Base-by-base conservation (phyloP, 2,888 invertebrate genomes). In the Stenodera caucasica region DNA sequence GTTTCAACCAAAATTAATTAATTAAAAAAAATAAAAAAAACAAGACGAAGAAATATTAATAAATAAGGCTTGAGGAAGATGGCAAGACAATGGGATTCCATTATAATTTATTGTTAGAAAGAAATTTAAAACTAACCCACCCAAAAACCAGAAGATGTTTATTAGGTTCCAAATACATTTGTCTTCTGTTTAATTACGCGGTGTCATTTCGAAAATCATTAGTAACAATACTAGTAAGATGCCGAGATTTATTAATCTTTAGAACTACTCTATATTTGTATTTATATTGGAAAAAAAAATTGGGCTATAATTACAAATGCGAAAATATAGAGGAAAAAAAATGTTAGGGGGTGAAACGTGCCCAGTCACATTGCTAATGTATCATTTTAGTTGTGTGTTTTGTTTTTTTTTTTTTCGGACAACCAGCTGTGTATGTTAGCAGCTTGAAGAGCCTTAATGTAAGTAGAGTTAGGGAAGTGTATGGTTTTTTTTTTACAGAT, bases 351-450 rank as follows among this genome's bases (percentile, higher is more conserved):
- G 76, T 76, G 72, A 73, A 77, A 77, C 73, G 67, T 73, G 76
- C 77, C n/a, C 75, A 79, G 78, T 79, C 78, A 79, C 75, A 77
- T 70, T 70, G 71, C 72, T 78, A 77, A 79, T 79, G 78, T 78
- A 76, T 77, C 76, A 77, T 78, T 78, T 78, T 75, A 74, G 73
- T 73, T 76, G 72, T 75, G 1, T 12, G 12, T 23, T 23, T 45
- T 45, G 18, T 45, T 23, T 40, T 7, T 7, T 32, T 11, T 11
- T 9, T 8, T 11, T 11, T 11, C 2, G 61, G 63, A 70, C 70
- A 70, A 71, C 74, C 78, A 77, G 78, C 76, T 78, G 77, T 71
- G 70, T 69, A 57, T 54, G 64, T 57, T 58, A 61, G 60, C 60
- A 65, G 71, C 65, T 73, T 70, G 68, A 58, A 70, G 67, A 67